Percentiles rank a stretch among this genome's conserved stretches.
Evolutionary conservation across 2,888 invertebrate species (phyloP).

Genomic region (Chrysolina haemoptera): DNA sequence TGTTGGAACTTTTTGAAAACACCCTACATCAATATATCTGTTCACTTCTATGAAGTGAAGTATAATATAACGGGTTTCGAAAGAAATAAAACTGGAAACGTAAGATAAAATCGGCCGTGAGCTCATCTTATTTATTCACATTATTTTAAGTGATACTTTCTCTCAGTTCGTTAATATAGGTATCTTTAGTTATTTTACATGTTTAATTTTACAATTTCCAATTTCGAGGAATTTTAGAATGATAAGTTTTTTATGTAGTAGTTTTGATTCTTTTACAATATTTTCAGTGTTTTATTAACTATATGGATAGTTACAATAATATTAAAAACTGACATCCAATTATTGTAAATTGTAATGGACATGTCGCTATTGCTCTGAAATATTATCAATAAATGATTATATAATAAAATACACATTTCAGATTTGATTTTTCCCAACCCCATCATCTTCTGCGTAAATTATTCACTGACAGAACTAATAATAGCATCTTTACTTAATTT

Average conservation of each 20-base stretch:
- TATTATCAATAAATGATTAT: slow-evolving; percentile 56
- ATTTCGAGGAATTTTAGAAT: neutral
- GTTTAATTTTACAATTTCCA: neutral
- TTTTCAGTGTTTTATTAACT: slow-evolving; percentile 45
- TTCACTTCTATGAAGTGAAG: slow-evolving; percentile 64
- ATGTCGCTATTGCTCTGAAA: slow-evolving; percentile 66
- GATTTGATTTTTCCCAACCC: neutral
- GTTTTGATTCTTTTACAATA: slow-evolving; percentile 46
- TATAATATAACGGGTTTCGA: slow-evolving; percentile 42
- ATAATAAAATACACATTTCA: slow-evolving; percentile 26
- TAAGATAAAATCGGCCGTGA: slow-evolving; percentile 22
- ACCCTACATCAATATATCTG: slow-evolving; percentile 42
- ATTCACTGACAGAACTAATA: no score
- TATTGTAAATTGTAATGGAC: slow-evolving; percentile 64
- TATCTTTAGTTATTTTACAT: neutral
- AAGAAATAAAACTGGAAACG: slow-evolving; percentile 26
- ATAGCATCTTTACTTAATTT: no score
- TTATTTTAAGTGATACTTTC: slow-evolving; percentile 16
- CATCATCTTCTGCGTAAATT: no score
- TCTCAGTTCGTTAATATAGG: neutral
- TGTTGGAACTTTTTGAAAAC: slow-evolving; percentile 36
- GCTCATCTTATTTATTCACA: slow-evolving; percentile 12
- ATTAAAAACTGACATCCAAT: slow-evolving; percentile 61
- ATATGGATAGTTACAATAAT: slow-evolving; percentile 58
- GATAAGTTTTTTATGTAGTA: slow-evolving; percentile 30